Conservation (phyloP, 2,888 invertebrate species). For the Dicranocentrus wangi region DNA sequence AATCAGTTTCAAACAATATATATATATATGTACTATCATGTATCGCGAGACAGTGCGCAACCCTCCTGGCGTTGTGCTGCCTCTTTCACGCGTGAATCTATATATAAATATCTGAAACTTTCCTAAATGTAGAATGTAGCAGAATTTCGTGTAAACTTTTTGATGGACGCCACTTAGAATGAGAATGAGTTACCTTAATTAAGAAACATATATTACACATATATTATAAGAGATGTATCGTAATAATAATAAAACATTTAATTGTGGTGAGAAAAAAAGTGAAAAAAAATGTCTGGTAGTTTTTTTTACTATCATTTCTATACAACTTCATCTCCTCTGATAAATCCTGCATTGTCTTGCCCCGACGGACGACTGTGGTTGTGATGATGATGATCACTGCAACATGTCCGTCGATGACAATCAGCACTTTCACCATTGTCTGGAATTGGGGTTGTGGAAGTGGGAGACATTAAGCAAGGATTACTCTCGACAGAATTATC, state of each 20-base stretch:
- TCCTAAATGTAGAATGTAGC: conserved; percentile 48
- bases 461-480: too few relatives aligned
- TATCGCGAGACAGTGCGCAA: not conserved
- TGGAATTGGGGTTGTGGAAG: too few relatives aligned
- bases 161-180: conserved; percentile 44
- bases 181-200: conserved; percentile 61
- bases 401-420: not conserved
- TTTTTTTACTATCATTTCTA: not conserved
- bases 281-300: not conserved
- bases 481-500: too few relatives aligned
- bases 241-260: conserved; percentile 49
- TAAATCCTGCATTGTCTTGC: not conserved
- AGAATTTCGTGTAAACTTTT: conserved; percentile 37
- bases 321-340: too few relatives aligned
- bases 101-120: conserved; percentile 13
- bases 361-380: not conserved
- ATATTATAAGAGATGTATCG: conserved; percentile 46
- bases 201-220: conserved; percentile 37
- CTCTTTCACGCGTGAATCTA: conserved; percentile 13
- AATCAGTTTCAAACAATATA: not conserved
- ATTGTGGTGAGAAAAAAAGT: conserved; percentile 37
- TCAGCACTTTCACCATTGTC: not conserved
- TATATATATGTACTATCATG: not conserved
- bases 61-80: not conserved
- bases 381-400: not conserved